Evolutionary conservation across 2,888 invertebrate species (phyloP).

Genomic region (Crepidodera aurea): DNA sequence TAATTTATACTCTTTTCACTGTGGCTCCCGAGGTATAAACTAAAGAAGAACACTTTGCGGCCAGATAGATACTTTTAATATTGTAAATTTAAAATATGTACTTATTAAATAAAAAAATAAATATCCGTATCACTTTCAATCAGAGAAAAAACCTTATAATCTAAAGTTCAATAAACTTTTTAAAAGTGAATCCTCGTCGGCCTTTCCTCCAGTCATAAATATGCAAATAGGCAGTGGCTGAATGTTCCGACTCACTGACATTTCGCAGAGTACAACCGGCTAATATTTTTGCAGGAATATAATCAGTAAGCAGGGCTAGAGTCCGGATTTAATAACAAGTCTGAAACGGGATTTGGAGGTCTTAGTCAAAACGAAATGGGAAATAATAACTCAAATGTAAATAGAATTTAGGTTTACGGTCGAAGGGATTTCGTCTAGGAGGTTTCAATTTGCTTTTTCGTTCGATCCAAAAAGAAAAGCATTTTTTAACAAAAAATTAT

Average conservation of each 20-base stretch:
- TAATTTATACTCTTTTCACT: too few relatives aligned
- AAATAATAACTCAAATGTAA: constrained; percentile 23
- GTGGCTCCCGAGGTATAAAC: too few relatives aligned
- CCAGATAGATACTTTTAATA: too few relatives aligned
- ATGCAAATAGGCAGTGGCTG: constrained; percentile 22
- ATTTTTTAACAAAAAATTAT: too few relatives aligned
- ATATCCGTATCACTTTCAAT: background rate
- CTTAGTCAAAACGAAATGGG: constrained; percentile 20
- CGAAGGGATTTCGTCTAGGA: background rate
- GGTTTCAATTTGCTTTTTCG: too few relatives aligned
- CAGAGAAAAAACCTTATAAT: constrained; percentile 2
- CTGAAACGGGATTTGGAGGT: constrained; percentile 23
- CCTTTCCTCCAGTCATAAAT: constrained; percentile 21
- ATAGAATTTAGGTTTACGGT: constrained; percentile 13
- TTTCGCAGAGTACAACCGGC: background rate
- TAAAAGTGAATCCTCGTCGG: constrained; percentile 24
- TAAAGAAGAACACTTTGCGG: too few relatives aligned
- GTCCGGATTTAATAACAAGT: constrained; percentile 25
- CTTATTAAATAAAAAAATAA: too few relatives aligned
- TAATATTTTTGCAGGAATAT: constrained; percentile 16
- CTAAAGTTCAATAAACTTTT: constrained; percentile 20
- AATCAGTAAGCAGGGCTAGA: constrained; percentile 14
- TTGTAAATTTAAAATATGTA: too few relatives aligned
- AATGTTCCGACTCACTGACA: constrained; percentile 17
- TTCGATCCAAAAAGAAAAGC: too few relatives aligned